Percentiles rank a stretch among this genome's conserved stretches.
These are phyloP conservation scores for Emydura subglobosa DNA, from an alignment of 2,113 vertebrate genomes.

Conservation along the genomic window DNA sequence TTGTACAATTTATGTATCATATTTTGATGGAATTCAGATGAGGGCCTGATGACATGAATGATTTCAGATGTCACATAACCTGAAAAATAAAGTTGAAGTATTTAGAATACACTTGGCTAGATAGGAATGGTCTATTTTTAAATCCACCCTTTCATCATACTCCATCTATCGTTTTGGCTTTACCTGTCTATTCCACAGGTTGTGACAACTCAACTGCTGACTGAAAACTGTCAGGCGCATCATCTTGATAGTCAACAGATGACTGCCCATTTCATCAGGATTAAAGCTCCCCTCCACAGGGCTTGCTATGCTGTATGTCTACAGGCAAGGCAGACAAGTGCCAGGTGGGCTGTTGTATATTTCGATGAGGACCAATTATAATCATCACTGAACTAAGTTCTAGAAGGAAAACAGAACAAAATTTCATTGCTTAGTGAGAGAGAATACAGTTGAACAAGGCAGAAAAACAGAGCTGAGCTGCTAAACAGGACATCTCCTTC, in stretches of 20 bases:
- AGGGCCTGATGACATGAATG: fast-evolving
- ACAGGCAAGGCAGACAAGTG: not conserved
- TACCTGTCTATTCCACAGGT: not conserved
- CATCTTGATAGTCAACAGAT: not conserved
- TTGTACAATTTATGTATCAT: fast-evolving
- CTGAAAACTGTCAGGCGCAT: not conserved
- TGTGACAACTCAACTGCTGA: not conserved
- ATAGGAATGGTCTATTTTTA: not conserved
- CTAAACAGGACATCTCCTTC: not conserved
- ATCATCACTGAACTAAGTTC: not conserved
- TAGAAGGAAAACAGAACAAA: not conserved
- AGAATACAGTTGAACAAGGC: not conserved
- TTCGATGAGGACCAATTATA: not conserved
- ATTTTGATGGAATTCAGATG: not conserved
- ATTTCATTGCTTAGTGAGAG: not conserved
- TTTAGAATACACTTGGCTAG: not conserved
- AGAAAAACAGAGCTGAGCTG: not conserved
- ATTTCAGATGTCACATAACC: not conserved
- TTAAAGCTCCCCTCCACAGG: not conserved
- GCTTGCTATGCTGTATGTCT: not conserved
- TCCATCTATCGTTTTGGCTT: not conserved
- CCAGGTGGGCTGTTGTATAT: not conserved
- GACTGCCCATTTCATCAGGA: not conserved
- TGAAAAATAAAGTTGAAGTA: not conserved
- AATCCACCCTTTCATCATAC: not conserved